Evolutionary conservation across 2,888 invertebrate species (phyloP).

Genomic region (Drosophila barbarae): DNA sequence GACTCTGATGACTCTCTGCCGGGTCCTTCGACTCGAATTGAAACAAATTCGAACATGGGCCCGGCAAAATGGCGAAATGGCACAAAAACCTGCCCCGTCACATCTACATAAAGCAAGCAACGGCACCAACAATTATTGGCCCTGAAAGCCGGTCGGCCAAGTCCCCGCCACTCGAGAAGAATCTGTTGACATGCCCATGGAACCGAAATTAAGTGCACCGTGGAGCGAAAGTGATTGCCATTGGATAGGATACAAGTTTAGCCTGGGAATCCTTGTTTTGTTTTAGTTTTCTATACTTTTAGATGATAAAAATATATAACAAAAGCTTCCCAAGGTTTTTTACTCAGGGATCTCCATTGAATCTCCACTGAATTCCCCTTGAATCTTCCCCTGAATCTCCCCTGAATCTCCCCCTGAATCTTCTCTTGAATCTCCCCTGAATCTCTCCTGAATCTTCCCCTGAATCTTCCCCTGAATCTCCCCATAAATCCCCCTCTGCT

Average conservation of each 20-base stretch:
- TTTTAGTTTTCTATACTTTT: no score
- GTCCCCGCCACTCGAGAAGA: constrained; percentile 19
- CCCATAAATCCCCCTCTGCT: no score
- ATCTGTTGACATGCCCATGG: constrained; percentile 56
- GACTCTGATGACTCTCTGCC: constrained; percentile 13
- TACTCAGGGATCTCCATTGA: no score
- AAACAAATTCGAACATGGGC: constrained; percentile 72
- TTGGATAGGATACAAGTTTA: no score
- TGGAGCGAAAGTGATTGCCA: constrained; percentile 10
- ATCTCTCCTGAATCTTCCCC: neutral
- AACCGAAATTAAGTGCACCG: constrained; percentile 48
- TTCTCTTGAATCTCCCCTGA: neutral
- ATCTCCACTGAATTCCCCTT: no score
- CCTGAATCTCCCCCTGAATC: no score
- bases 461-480: neutral
- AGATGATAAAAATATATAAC: no score
- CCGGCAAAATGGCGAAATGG: constrained; percentile 53
- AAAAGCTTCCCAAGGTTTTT: no score
- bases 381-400: neutral
- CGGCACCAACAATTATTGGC: constrained; percentile 47
- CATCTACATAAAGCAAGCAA: constrained; percentile 59
- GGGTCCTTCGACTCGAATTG: constrained; percentile 51
- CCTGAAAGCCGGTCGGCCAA: constrained; percentile 35
- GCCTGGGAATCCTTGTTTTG: no score
- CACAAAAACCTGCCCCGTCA: constrained; percentile 43